Base-by-base conservation (phyloP, 2,797 vertebrate species). In the Cephalopachus bancanus region DNA sequence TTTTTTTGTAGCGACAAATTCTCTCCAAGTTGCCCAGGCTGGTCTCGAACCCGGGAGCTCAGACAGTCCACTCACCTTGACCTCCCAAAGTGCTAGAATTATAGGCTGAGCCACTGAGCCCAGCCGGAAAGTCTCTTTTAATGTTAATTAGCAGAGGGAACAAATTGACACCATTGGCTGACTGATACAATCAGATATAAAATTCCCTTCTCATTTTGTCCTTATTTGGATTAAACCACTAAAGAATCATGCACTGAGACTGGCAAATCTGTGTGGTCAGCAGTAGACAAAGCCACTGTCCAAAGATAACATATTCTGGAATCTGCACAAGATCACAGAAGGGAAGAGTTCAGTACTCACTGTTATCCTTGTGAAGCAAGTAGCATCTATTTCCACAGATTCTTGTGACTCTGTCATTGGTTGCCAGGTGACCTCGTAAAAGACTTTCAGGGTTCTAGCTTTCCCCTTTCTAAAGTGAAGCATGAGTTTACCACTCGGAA, bases 201-300 rank as follows among this genome's bases (percentile, higher is more conserved):
- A 84, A 74, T 7, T 9, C 14, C 64, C 49, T 60, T 44, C 78
- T 75, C 49, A 55, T 71, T 94, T 89, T 83, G 33, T 71, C 69
- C 69, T 89, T 91, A n/a, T 83, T 90, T 92, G 64, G 10, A 92
- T 92, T 62, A 81, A 89, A 67, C 19, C 64, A 11, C 83, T 83
- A 49, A 53, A 92, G 64, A 80, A 60, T 30, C 64, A 30, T 85
- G n/a, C 51, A 69, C 64, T 78, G 14, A 91, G 30, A 55, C 17
- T 44, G 44, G 30, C 28, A 17, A 10, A 28, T 72, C 26, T 44
- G 1, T 16, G 20, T 55, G 28, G 28, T 89, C n/a, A 69, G 28
- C 44, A 60, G 22, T 55, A 67, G 65, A 74, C 64, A 64, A 69
- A 72, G 67, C 37, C 30, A 83, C 33, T 53, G 26, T 55, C n/a